These are phyloP conservation scores for Leucopsar rothschildi DNA, from an alignment of 2,113 vertebrate species.

Conservation along the genomic window DNA sequence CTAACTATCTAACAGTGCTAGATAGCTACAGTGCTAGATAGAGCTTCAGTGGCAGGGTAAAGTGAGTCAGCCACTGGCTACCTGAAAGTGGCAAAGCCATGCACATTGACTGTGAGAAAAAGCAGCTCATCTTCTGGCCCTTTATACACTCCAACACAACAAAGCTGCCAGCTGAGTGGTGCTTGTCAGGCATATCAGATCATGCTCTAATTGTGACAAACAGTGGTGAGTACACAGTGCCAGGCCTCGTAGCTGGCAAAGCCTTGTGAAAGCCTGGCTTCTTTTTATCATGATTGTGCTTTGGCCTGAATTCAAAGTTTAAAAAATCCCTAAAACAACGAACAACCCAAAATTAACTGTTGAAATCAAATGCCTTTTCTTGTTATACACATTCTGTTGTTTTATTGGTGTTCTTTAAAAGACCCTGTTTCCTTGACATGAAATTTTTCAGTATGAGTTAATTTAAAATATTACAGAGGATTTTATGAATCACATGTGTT, in stretches of 20 bases:
- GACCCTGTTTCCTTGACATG: background rate
- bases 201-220: constrained; percentile 50
- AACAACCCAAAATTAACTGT: background rate
- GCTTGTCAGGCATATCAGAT: constrained; percentile 41
- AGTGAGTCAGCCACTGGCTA: background rate
- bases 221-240: background rate
- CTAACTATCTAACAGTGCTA: background rate
- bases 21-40: too few relatives aligned
- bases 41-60: background rate
- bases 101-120: background rate
- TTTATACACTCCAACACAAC: background rate
- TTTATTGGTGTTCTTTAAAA: background rate
- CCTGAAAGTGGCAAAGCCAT: background rate
- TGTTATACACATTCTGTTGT: accelerated
- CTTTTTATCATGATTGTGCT: background rate
- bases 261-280: background rate
- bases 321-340: background rate
- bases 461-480: background rate
- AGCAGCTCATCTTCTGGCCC: background rate
- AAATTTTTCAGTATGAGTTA: background rate
- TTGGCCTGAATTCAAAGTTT: background rate
- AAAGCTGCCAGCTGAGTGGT: background rate
- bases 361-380: background rate
- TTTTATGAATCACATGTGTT: background rate
- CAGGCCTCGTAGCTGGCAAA: background rate